These are phyloP conservation scores for Antitype chi DNA, from an alignment of 2,888 invertebrate species.

Conservation along the genomic window DNA sequence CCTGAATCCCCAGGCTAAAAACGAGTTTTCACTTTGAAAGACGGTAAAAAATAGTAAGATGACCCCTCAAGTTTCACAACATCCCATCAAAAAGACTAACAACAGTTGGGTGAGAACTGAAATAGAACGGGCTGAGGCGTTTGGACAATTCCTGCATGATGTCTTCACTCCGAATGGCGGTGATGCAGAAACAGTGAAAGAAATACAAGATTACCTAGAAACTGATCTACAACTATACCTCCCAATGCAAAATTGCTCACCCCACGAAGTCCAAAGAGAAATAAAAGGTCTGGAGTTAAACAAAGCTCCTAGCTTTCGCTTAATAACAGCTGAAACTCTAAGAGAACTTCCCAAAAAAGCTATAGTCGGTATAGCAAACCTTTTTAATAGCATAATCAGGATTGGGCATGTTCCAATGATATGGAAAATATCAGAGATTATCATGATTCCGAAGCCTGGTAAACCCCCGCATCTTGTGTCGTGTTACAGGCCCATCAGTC, in stretches of 20 bases:
- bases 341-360: background rate
- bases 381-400: background rate
- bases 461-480: background rate
- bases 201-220: background rate
- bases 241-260: background rate
- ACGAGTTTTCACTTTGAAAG: background rate
- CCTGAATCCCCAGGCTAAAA: background rate
- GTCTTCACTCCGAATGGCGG: background rate
- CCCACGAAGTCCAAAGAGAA: background rate
- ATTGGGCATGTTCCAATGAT: background rate
- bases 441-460: background rate
- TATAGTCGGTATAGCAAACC: background rate
- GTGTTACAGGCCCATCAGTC: too few relatives aligned
- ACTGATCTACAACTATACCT: background rate
- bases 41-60: background rate
- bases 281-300: background rate
- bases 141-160: background rate
- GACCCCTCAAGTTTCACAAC: background rate
- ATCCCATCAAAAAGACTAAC: background rate
- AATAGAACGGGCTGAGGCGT: background rate
- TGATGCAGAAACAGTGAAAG: background rate
- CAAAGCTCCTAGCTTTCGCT: background rate
- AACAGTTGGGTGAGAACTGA: background rate
- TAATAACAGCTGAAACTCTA: background rate
- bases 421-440: too few relatives aligned